phyloP scores from a whole-genome alignment of 37 sponge, comb jelly and placozoan species.

The Chondrilla cf. caribensis region DNA sequence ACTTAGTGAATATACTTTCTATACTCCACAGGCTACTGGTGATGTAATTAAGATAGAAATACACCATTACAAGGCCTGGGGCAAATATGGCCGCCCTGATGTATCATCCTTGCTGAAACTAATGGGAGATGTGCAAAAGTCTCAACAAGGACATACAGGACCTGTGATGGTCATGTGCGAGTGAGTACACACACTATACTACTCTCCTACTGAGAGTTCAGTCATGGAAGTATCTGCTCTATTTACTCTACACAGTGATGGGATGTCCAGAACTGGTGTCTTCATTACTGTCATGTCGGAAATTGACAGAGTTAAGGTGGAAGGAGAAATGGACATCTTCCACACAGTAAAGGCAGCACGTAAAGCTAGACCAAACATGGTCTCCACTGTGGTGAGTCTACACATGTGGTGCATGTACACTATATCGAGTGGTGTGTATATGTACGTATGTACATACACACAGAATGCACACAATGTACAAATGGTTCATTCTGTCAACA shows the following conservation, averaged over 20 bases:
- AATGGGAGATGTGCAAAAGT: slow-evolving; percentile 23
- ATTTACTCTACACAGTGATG: neutral
- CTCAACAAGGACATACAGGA: neutral
- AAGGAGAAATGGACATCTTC: slow-evolving; percentile 23
- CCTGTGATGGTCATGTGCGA: slow-evolving; percentile 22
- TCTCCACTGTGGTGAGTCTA: neutral
- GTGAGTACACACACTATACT: neutral
- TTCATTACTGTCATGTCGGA: slow-evolving; percentile 6
- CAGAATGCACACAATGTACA: no score
- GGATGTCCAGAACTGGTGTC: slow-evolving; percentile 9
- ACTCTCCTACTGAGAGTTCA: no score
- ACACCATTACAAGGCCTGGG: slow-evolving; percentile 5
- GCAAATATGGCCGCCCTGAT: neutral
- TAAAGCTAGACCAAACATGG: slow-evolving; percentile 3
- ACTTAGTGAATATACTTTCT: no score
- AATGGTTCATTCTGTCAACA: no score
- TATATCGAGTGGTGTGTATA: neutral
- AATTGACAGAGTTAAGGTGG: slow-evolving; percentile 17
- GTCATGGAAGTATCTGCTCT: no score
- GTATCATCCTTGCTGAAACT: neutral
- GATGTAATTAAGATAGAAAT: no score
- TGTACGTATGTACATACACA: neutral
- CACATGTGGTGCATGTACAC: neutral
- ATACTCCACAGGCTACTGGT: no score
- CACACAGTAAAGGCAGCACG: slow-evolving; percentile 22